phyloP scores from a whole-genome alignment of 2,888 invertebrate genomes.

The Miltochrista miniata region DNA sequence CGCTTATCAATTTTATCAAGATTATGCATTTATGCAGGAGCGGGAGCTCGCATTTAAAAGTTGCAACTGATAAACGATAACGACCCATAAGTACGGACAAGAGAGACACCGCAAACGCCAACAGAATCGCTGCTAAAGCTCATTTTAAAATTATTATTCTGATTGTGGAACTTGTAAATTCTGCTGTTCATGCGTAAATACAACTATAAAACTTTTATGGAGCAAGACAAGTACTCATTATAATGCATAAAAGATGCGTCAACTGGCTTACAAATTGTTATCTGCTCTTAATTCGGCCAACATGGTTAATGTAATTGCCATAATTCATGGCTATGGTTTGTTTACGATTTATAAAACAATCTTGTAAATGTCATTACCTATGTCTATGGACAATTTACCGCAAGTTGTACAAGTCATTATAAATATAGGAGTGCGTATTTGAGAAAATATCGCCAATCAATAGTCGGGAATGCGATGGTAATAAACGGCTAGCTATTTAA shows the following conservation, averaged over 20 bases:
- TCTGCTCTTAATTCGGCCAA: background rate
- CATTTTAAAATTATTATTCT: background rate
- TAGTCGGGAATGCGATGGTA: conserved; percentile 12
- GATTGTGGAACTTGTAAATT: background rate
- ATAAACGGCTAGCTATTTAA: conserved; percentile 35
- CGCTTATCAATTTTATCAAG: too few species aligned
- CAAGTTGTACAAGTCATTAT: conserved; percentile 8
- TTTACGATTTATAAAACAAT: conserved; percentile 5
- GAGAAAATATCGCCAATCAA: conserved; percentile 16
- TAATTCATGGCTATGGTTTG: conserved; percentile 5
- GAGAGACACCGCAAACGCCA: too few species aligned
- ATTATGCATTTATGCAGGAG: too few species aligned
- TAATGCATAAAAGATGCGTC: conserved; percentile 1
- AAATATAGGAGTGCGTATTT: conserved; percentile 20
- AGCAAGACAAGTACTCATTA: conserved; percentile 4
- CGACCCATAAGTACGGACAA: too few species aligned
- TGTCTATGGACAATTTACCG: conserved; percentile 1
- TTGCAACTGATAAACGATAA: too few species aligned
- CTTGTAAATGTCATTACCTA: background rate
- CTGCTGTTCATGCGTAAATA: background rate
- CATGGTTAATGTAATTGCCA: conserved; percentile 8
- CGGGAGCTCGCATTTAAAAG: too few species aligned
- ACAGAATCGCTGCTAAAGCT: too few species aligned
- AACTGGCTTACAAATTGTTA: conserved; percentile 10
- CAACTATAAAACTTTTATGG: background rate